These are phyloP conservation scores for Ptilonorhynchus violaceus DNA, from an alignment of 2,113 vertebrate genomes.

Conservation along the genomic window DNA sequence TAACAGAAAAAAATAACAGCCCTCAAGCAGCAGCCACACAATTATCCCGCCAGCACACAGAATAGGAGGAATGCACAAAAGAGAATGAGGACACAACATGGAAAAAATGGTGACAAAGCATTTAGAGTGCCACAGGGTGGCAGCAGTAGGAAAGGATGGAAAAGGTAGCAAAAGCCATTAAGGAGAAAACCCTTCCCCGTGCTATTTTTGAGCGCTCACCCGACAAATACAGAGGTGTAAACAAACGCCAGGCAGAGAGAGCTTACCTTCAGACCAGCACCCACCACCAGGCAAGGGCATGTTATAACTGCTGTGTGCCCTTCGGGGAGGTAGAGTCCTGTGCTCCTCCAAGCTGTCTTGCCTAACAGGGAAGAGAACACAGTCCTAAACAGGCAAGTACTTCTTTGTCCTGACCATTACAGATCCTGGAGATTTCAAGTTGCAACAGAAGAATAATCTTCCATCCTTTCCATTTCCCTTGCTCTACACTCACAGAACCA, in stretches of 20 bases:
- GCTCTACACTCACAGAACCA: not conserved
- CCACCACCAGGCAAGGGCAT: conserved; percentile 36
- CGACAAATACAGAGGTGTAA: not conserved
- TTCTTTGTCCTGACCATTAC: not conserved
- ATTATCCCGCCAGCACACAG: not conserved
- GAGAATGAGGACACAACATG: not conserved
- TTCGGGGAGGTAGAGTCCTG: conserved; percentile 68
- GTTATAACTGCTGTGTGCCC: conserved; percentile 60
- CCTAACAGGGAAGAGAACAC: not conserved
- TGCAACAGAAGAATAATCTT: not conserved
- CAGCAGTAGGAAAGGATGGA: not conserved
- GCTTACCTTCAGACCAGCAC: conserved; percentile 67
- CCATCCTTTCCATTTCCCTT: not conserved
- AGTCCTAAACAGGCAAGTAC: not conserved
- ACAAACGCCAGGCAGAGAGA: not conserved
- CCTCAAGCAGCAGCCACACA: not conserved
- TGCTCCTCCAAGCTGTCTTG: conserved; percentile 70
- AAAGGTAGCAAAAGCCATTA: not conserved
- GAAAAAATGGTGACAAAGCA: not conserved
- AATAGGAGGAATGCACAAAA: not conserved
- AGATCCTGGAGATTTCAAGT: not conserved
- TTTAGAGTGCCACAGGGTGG: not conserved
- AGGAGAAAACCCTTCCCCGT: not conserved
- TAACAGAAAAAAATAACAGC: not conserved
- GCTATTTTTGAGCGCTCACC: not conserved